Conservation (phyloP, 2,113 vertebrate genomes). For the Pavo muticus region DNA sequence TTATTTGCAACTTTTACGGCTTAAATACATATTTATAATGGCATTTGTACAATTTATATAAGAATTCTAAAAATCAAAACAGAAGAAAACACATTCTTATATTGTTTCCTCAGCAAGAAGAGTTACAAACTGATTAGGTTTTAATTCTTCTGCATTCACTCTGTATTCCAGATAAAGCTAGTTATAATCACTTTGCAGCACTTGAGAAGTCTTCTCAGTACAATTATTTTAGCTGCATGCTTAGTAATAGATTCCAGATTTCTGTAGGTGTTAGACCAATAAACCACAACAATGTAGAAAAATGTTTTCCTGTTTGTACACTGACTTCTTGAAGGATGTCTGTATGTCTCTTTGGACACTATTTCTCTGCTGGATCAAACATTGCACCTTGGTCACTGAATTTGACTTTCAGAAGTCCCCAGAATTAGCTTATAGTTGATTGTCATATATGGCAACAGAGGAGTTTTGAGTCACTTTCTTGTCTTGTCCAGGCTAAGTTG, state of each 20-base stretch:
- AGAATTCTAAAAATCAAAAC: neutral
- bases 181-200: neutral
- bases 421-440: neutral
- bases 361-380: neutral
- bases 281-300: neutral
- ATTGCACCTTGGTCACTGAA: neutral
- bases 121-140: neutral
- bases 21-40: neutral
- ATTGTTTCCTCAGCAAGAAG: neutral
- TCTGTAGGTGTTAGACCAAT: neutral
- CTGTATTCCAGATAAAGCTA: neutral
- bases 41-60: neutral
- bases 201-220: neutral
- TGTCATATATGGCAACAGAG: neutral
- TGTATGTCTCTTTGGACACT: neutral
- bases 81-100: neutral
- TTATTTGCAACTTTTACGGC: neutral
- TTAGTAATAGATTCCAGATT: neutral
- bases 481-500: neutral
- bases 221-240: neutral
- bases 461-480: neutral
- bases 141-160: neutral
- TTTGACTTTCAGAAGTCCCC: neutral
- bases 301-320: neutral
- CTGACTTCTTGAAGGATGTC: neutral